Conservation (phyloP, 2,113 vertebrate genomes). For the Dromiciops gliroides region DNA sequence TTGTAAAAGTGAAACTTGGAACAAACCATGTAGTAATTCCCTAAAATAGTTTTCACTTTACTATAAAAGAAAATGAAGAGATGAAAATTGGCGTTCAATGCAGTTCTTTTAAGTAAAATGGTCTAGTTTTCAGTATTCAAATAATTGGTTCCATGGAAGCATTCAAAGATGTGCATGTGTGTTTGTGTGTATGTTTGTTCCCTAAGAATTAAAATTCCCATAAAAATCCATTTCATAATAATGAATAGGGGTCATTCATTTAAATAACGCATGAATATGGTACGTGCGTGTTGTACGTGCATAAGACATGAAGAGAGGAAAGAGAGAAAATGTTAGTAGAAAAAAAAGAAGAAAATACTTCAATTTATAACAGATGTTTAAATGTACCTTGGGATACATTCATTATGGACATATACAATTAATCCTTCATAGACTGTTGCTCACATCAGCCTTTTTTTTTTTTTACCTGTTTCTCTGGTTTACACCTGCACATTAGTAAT, state of each 20-base stretch:
- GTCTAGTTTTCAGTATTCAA: constrained; percentile 34
- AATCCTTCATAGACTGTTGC: constrained; percentile 56
- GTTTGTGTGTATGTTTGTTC: background rate
- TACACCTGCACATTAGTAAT: constrained; percentile 78
- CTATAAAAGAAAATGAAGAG: constrained; percentile 2
- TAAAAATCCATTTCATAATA: constrained; percentile 43
- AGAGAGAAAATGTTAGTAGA: background rate
- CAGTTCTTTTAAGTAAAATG: constrained; percentile 16
- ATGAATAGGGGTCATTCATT: constrained; percentile 56
- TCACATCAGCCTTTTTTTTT: constrained; percentile 66
- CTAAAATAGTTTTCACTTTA: background rate
- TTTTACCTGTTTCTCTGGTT: constrained; percentile 79
- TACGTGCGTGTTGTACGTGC: background rate
- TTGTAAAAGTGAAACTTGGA: background rate
- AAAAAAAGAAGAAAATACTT: constrained; percentile 70
- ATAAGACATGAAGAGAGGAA: constrained; percentile 15
- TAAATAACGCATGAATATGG: background rate
- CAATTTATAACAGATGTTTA: constrained; percentile 75
- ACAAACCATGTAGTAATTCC: background rate
- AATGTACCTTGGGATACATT: constrained; percentile 78
- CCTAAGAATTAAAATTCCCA: constrained; percentile 45
- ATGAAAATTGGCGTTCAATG: constrained; percentile 17
- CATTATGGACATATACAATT: constrained; percentile 72
- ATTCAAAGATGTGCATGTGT: constrained; percentile 16
- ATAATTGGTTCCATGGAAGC: constrained; percentile 23